Evolutionary conservation across 2,888 invertebrate species (phyloP).

Genomic region (Kuschelorhynchus macadamiae): DNA sequence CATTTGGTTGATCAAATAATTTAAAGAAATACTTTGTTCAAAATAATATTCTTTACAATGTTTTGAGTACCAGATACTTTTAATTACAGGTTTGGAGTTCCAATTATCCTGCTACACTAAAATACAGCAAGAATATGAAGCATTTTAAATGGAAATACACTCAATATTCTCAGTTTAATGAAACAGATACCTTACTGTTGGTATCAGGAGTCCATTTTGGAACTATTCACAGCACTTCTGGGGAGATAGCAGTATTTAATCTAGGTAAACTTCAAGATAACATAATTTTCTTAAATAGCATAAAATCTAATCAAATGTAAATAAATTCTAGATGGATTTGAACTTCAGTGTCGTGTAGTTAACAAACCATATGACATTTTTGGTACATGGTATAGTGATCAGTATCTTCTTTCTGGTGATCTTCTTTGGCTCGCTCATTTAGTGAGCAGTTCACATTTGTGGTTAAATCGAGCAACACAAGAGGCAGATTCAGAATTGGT

Average conservation of each 20-base stretch:
- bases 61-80: no score
- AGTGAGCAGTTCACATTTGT: constrained; percentile 81
- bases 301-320: not conserved
- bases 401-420: constrained; percentile 84
- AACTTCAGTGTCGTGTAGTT: constrained; percentile 77
- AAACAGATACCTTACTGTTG: constrained; percentile 82
- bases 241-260: constrained; percentile 90
- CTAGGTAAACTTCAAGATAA: constrained; percentile 65
- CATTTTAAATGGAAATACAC: constrained; percentile 88
- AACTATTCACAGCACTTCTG: constrained; percentile 81
- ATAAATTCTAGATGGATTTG: constrained; percentile 75
- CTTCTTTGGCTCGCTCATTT: constrained; percentile 85
- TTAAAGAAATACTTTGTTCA: no score
- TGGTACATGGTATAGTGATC: constrained; percentile 90
- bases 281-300: not conserved
- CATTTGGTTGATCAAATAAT: no score
- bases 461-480: constrained; percentile 87
- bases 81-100: constrained; percentile 80
- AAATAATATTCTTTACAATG: no score
- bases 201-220: constrained; percentile 90
- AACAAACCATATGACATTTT: constrained; percentile 91
- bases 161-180: constrained; percentile 89
- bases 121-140: constrained; percentile 84
- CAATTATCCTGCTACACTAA: constrained; percentile 78
- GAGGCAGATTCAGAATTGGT: constrained; percentile 83